Evolutionary conservation across 2,797 vertebrate genomes (phyloP).

Genomic region (Phoeniculus purpureus): DNA sequence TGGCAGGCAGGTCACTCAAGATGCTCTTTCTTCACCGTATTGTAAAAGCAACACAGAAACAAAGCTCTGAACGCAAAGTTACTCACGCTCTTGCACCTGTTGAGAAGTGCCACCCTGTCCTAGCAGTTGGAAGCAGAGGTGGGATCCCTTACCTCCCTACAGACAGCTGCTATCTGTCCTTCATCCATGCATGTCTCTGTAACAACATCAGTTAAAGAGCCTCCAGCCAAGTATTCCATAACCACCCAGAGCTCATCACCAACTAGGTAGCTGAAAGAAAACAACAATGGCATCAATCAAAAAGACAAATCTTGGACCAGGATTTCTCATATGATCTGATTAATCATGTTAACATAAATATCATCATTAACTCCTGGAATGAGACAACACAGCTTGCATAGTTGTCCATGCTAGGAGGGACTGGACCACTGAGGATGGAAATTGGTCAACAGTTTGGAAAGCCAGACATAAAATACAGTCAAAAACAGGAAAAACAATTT

Average conservation of each 20-base stretch:
- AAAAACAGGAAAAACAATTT: not conserved
- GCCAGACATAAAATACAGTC: not conserved
- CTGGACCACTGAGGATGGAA: not conserved
- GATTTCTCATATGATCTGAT: not conserved
- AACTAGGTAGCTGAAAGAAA: conserved; percentile 88
- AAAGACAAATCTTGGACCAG: not conserved
- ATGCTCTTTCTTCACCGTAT: not conserved
- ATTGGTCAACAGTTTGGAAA: not conserved
- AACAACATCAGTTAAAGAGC: conserved; percentile 95
- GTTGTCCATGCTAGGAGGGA: not conserved
- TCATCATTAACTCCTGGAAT: not conserved
- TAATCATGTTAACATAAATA: not conserved
- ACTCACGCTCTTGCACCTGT: not conserved
- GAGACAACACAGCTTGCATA: not conserved
- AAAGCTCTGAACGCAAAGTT: not conserved
- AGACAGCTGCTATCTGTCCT: conserved; percentile 97
- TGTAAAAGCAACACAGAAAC: not conserved
- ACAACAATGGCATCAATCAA: not conserved
- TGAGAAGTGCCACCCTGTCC: not conserved
- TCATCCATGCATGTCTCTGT: conserved; percentile 99
- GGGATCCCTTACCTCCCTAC: conserved; percentile 89
- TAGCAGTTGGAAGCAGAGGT: fast-evolving
- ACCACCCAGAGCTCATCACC: conserved; percentile 98
- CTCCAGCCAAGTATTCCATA: conserved; percentile 98
- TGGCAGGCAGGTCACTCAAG: not conserved